Evolutionary conservation across 2,888 invertebrate species (phyloP).

Genomic region (Caenorhabditis angaria): DNA sequence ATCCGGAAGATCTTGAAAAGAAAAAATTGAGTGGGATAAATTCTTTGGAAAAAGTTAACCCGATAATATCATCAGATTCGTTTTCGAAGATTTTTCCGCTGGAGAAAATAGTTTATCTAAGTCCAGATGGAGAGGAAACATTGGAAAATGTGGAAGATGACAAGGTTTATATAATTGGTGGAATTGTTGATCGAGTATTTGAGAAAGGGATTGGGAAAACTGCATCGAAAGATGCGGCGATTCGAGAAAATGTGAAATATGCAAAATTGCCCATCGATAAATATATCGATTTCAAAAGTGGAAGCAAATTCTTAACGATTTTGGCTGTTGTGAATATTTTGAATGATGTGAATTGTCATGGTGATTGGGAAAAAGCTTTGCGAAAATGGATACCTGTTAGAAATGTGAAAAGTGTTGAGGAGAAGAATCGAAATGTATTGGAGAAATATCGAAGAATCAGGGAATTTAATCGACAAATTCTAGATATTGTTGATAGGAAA

Average conservation of each 20-base stretch:
- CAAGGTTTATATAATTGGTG: constrained; percentile 64
- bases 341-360: constrained; percentile 56
- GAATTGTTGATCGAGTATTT: constrained; percentile 67
- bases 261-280: constrained; percentile 36
- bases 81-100: constrained; percentile 3
- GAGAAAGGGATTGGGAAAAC: constrained; percentile 58
- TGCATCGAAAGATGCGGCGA: constrained; percentile 62
- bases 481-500: constrained; percentile 29
- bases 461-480: constrained; percentile 50
- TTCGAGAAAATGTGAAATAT: constrained; percentile 51
- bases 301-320: constrained; percentile 62
- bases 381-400: constrained; percentile 58
- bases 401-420: constrained; percentile 46
- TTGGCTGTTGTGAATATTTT: constrained; percentile 62
- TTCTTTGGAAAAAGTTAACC: constrained; percentile 1
- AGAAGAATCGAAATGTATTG: constrained; percentile 51
- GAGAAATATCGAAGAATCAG: constrained; percentile 37
- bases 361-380: constrained; percentile 60
- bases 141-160: constrained; percentile 50
- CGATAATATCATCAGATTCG: constrained; percentile 7
- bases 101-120: constrained; percentile 54
- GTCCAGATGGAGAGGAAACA: constrained; percentile 65
- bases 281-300: constrained; percentile 53
- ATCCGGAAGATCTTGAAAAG: constrained; percentile 10
- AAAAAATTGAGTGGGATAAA: constrained; percentile 9